These are phyloP conservation scores for Lymantria dispar DNA, from an alignment of 2,888 invertebrate species.

Conservation along the genomic window DNA sequence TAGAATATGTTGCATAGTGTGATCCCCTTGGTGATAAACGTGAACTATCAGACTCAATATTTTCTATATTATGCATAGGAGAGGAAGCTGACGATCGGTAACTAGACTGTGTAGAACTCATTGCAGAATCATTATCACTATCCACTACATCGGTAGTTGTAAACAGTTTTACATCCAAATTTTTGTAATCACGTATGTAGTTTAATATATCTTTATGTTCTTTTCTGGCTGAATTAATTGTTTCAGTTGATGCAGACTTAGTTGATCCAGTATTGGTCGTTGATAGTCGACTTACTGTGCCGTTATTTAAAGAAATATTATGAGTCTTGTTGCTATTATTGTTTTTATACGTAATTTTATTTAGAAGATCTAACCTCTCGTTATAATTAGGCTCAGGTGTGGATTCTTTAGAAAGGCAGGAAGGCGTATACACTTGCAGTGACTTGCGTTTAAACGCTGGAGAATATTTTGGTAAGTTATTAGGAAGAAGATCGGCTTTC, in stretches of 20 bases:
- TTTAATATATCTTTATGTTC: constrained; percentile 57
- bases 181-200: constrained; percentile 63
- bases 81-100: constrained; percentile 89
- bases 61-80: constrained; percentile 86
- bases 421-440: constrained; percentile 84
- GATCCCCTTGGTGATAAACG: constrained; percentile 74
- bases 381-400: constrained; percentile 70
- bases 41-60: constrained; percentile 80
- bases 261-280: constrained; percentile 37
- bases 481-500: constrained; percentile 67
- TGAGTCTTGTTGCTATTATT: constrained; percentile 46
- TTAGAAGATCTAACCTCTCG: constrained; percentile 54
- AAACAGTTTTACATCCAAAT: constrained; percentile 72
- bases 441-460: constrained; percentile 91
- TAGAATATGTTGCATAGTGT: constrained; percentile 63
- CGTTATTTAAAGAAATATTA: constrained; percentile 50
- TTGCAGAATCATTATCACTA: constrained; percentile 94
- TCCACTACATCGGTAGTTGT: constrained; percentile 83
- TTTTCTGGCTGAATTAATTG: constrained; percentile 44
- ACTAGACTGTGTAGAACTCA: constrained; percentile 92
- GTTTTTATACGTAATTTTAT: constrained; percentile 50
- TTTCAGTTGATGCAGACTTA: constrained; percentile 38
- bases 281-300: constrained; percentile 38
- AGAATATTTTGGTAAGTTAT: constrained; percentile 89
- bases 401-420: constrained; percentile 70